These are phyloP conservation scores for Sebastes alutus DNA, from an alignment of 2,797 vertebrate species.

Conservation along the genomic window DNA sequence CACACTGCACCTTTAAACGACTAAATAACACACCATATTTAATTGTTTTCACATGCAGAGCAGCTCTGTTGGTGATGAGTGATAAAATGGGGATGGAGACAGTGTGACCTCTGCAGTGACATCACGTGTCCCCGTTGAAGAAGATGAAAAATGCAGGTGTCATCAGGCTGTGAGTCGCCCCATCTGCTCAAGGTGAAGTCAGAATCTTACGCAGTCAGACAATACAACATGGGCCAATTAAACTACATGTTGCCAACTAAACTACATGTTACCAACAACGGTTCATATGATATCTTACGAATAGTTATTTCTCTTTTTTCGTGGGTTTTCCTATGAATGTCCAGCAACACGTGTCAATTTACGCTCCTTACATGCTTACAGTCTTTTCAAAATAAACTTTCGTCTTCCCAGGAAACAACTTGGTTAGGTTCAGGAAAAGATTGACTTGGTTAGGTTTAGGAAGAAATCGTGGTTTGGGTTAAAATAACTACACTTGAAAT, in stretches of 20 bases:
- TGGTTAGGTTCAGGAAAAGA: no score
- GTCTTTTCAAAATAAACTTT: no score
- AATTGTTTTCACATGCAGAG: neutral
- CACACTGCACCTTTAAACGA: neutral
- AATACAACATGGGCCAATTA: neutral
- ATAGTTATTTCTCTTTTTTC: no score
- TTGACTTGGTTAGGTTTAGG: no score
- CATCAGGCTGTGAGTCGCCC: neutral
- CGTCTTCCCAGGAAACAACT: no score
- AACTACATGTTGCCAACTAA: neutral
- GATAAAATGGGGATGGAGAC: slow-evolving; percentile 3
- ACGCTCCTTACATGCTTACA: no score
- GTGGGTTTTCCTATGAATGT: no score
- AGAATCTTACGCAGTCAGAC: neutral
- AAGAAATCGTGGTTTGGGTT: no score
- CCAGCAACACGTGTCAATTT: no score
- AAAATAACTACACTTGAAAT: no score
- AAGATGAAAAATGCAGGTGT: slow-evolving; percentile 55
- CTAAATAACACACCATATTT: neutral
- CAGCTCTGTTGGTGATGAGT: neutral
- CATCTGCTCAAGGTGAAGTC: slow-evolving; percentile 7
- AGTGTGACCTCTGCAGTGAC: neutral
- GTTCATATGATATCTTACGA: no score
- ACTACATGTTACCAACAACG: neutral
- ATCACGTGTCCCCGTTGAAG: slow-evolving; percentile 19